phyloP scores from a whole-genome alignment of 2,797 vertebrate species.

The Hoplostethus mediterraneus region DNA sequence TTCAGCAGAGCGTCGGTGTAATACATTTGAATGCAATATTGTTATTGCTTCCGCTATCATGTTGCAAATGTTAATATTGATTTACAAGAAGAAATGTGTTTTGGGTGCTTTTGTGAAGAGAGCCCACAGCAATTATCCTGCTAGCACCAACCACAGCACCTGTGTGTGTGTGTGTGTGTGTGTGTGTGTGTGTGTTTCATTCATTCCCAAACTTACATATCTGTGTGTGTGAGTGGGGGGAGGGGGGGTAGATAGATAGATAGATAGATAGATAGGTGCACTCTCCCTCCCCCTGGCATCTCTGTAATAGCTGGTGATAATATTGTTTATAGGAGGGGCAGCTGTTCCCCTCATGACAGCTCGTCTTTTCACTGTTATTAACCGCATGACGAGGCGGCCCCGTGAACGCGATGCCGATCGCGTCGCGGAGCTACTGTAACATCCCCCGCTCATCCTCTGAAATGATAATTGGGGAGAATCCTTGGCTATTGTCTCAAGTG shows the following conservation, averaged over 20 bases:
- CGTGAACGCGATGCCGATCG: slow-evolving; percentile 56
- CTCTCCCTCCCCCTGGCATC: slow-evolving; percentile 44
- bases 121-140: slow-evolving; percentile 35
- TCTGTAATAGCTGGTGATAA: slow-evolving; percentile 67
- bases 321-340: slow-evolving; percentile 75
- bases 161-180: slow-evolving; percentile 2
- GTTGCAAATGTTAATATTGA: slow-evolving; percentile 26
- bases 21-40: background rate
- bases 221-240: slow-evolving; percentile 18
- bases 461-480: slow-evolving; percentile 87
- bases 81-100: slow-evolving; percentile 7
- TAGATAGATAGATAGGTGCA: slow-evolving; percentile 9
- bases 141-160: slow-evolving; percentile 18
- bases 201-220: slow-evolving; percentile 9
- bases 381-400: slow-evolving; percentile 22
- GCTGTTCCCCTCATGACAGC: slow-evolving; percentile 68
- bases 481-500: slow-evolving; percentile 97
- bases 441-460: slow-evolving; percentile 68
- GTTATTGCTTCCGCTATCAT: background rate
- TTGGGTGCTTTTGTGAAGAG: background rate
- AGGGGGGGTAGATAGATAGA: slow-evolving; percentile 1
- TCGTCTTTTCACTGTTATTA: slow-evolving; percentile 51
- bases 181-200: slow-evolving; percentile 32
- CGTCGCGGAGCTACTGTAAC: slow-evolving; percentile 46
- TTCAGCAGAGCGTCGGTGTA: background rate